Evolutionary conservation across 1,140 invertebrate species (phyloP).

Genomic region (Onthophagus taurus): DNA sequence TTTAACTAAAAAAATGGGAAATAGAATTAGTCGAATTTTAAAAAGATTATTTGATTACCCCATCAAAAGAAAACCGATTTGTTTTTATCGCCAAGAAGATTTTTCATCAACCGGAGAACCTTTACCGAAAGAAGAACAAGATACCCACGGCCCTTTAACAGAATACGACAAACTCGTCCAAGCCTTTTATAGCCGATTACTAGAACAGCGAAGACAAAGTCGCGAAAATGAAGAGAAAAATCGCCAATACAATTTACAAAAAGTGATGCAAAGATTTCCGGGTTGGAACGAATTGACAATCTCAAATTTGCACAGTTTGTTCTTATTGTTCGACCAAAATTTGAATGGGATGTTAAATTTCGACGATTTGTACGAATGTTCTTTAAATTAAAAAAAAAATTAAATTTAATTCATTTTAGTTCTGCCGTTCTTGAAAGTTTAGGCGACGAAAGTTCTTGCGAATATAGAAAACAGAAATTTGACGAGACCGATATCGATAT

Average conservation of each 20-base stretch:
- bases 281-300: conserved; percentile 46
- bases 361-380: conserved; percentile 39
- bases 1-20: conserved; percentile 19
- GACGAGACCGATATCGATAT: conserved; percentile 38
- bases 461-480: conserved; percentile 40
- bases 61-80: conserved; percentile 45
- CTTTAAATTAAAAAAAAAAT: conserved; percentile 1
- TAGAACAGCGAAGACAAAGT: conserved; percentile 39
- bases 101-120: conserved; percentile 44
- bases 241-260: conserved; percentile 39
- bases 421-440: conserved; percentile 42
- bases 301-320: conserved; percentile 43
- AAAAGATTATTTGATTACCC: conserved; percentile 42
- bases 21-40: conserved; percentile 18
- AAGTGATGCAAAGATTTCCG: conserved; percentile 39
- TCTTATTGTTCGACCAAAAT: conserved; percentile 43
- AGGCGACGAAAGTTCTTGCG: conserved; percentile 39
- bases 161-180: conserved; percentile 43
- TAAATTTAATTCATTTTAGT: conserved; percentile 22
- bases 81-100: conserved; percentile 44
- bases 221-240: conserved; percentile 43
- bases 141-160: conserved; percentile 32
- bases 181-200: conserved; percentile 39
- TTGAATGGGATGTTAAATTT: conserved; percentile 44
- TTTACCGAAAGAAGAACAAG: conserved; percentile 31